Percentiles rank a stretch among this genome's conserved stretches.
phyloP scores from a whole-genome alignment of 1,140 invertebrate species.

The Hydropsyche tenuis region DNA sequence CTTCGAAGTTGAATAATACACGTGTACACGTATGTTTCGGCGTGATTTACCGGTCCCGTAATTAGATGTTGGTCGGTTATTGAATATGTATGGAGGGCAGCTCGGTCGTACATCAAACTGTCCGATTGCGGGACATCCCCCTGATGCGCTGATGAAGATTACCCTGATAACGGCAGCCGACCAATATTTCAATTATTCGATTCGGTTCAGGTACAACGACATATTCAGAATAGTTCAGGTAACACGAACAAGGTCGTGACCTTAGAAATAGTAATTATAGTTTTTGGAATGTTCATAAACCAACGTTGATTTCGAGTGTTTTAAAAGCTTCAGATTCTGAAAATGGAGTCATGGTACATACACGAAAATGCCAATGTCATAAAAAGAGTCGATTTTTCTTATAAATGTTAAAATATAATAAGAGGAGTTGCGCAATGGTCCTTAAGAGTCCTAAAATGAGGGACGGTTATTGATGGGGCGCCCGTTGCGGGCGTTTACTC shows the following conservation, averaged over 20 bases:
- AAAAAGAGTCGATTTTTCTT: no score
- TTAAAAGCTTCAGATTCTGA: no score
- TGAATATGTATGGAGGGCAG: constrained; percentile 44
- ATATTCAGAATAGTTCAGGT: no score
- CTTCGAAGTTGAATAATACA: neutral
- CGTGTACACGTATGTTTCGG: neutral
- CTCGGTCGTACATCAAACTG: constrained; percentile 42
- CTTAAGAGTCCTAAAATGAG: constrained; percentile 18
- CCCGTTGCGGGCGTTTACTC: constrained; percentile 1
- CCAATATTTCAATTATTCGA: no score
- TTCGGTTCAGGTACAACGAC: no score
- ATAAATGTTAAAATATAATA: no score
- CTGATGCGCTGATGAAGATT: neutral
- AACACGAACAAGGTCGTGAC: no score
- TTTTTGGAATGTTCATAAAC: no score
- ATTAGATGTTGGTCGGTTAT: constrained; percentile 48
- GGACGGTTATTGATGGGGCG: constrained; percentile 9
- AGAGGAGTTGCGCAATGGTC: neutral
- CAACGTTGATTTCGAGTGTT: no score
- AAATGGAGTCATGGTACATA: no score
- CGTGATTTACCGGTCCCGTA: constrained; percentile 46
- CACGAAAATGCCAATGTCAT: no score
- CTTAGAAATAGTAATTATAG: no score
- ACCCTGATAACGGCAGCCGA: neutral
- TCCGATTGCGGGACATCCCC: constrained; percentile 10